phyloP scores from a whole-genome alignment of 2,113 vertebrate genomes.

The Chlorocebus sabaeus region DNA sequence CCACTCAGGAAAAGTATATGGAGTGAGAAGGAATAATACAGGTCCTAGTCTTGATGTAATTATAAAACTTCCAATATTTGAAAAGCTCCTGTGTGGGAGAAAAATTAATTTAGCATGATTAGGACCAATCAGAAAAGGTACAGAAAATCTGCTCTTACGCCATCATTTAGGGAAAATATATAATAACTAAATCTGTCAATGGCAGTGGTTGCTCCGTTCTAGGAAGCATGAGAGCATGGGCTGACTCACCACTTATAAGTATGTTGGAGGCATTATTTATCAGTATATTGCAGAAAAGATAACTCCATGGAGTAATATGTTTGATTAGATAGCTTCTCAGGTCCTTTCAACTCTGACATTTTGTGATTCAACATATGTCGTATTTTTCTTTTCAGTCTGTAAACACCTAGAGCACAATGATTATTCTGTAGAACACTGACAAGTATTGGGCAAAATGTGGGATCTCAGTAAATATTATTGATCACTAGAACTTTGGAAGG shows the following conservation, averaged over 20 bases:
- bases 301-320: accelerated
- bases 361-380: not conserved
- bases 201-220: not conserved
- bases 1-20: not conserved
- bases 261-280: not conserved
- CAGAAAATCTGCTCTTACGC: not conserved
- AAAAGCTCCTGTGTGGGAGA: not conserved
- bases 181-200: not conserved
- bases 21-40: not conserved
- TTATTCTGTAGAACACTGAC: not conserved
- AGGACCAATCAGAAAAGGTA: not conserved
- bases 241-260: not conserved
- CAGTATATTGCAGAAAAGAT: not conserved
- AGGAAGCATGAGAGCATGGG: not conserved
- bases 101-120: not conserved
- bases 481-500: not conserved
- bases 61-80: not conserved
- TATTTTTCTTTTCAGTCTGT: not conserved
- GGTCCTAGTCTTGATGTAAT: not conserved
- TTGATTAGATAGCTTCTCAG: not conserved
- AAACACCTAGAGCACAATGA: not conserved
- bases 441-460: not conserved
- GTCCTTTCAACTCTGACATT: not conserved
- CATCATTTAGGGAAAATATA: not conserved
- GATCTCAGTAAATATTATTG: not conserved